These are phyloP conservation scores for Schizopygopsis pylzovi DNA, from an alignment of 2,797 vertebrate genomes.

Conservation along the genomic window DNA sequence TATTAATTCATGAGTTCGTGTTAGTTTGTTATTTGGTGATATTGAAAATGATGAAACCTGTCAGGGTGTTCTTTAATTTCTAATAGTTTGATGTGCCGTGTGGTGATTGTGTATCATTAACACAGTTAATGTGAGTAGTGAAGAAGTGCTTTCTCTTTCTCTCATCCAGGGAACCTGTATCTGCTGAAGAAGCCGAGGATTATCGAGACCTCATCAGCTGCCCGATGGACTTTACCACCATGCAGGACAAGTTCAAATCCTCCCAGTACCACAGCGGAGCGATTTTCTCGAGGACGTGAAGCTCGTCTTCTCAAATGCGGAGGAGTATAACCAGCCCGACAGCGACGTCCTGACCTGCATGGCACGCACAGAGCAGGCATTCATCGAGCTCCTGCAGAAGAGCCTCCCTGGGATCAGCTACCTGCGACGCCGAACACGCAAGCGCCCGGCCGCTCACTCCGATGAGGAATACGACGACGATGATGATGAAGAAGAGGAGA, in stretches of 20 bases:
- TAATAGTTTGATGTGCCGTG: not conserved
- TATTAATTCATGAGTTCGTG: too few relatives aligned
- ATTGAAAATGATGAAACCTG: too few relatives aligned
- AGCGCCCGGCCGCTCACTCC: conserved; percentile 64
- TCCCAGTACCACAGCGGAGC: conserved; percentile 84
- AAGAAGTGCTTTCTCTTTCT: not conserved
- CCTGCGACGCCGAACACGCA: conserved; percentile 79
- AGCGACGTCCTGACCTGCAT: conserved; percentile 89
- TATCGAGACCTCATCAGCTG: conserved; percentile 90
- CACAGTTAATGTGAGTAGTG: not conserved
- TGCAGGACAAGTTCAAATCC: conserved; percentile 89
- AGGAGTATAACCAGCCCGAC: conserved; percentile 91
- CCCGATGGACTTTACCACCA: conserved; percentile 97
- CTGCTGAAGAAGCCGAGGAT: conserved; percentile 89
- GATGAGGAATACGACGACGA: conserved; percentile 72
- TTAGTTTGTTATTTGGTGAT: too few relatives aligned
- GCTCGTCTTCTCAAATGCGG: conserved; percentile 93
- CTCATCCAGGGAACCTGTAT: conserved; percentile 90
- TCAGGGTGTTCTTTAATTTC: not conserved
- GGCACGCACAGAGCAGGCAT: conserved; percentile 91
- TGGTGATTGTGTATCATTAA: not conserved
- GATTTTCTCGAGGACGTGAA: conserved; percentile 94
- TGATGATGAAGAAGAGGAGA: conserved; percentile 68
- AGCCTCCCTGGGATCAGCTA: conserved; percentile 90
- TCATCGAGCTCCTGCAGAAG: conserved; percentile 90